Conservation (phyloP, 1,140 invertebrate species). For the Brachionus calyciflorus region DNA sequence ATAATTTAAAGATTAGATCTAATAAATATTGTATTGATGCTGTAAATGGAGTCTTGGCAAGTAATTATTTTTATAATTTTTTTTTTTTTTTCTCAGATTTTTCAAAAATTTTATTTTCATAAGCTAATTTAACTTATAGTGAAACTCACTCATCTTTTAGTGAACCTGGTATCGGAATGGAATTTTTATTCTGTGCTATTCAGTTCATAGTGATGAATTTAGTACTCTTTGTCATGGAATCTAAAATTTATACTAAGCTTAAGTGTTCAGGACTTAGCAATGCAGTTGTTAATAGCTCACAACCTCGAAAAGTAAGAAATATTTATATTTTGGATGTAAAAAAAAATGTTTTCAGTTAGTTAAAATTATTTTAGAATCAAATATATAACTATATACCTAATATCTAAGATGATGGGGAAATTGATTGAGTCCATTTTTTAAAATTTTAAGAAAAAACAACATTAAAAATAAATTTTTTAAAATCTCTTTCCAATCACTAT, state of each 20-base stretch:
- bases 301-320: no score
- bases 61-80: neutral
- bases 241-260: slow-evolving; percentile 58
- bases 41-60: neutral
- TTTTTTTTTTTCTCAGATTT: neutral
- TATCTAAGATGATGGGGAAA: no score
- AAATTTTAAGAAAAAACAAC: no score
- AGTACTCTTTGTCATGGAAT: slow-evolving; percentile 64
- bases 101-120: neutral
- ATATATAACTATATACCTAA: no score
- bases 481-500: no score
- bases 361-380: no score
- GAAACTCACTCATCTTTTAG: neutral
- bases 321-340: neutral
- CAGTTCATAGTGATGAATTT: slow-evolving; percentile 64
- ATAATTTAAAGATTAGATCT: slow-evolving; percentile 38
- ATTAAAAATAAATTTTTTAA: no score
- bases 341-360: neutral
- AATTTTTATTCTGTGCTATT: slow-evolving; percentile 63
- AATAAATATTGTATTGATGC: slow-evolving; percentile 30
- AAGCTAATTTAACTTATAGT: neutral
- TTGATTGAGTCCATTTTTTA: no score
- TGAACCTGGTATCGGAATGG: slow-evolving; percentile 61
- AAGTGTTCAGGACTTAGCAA: neutral
- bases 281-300: neutral